Evolutionary conservation across 2,888 invertebrate species (phyloP), one percentile per base, ranked within the genome.

Genomic region (Lithophane socia): DNA sequence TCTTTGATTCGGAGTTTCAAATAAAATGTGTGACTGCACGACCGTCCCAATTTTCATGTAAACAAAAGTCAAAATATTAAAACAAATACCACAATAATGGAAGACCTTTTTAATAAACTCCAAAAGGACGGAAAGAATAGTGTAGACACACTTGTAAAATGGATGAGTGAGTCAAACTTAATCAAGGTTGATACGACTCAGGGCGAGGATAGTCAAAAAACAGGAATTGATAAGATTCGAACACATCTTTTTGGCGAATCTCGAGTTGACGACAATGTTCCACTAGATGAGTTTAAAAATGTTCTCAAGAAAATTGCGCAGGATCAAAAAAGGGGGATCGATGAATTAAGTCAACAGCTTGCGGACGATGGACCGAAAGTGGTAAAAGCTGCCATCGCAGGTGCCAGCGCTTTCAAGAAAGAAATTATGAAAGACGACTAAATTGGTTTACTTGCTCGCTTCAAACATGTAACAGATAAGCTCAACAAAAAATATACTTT

Each of bases 131-230:
- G 92, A 0, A 90, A 92, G 29, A 94, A 93, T 24, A 88, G 85
- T 12, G 91, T 94, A 0, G 92, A 94, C 3, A 91, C 86, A 18
- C 82, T 94, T 0, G 79, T 94, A 0, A 87, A 92, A 74, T 94
- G 94, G 94, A 89, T 95, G 87, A 92, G 93, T 70, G 92, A 93
- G 16, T 91, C 92, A 0, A 93, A 92, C 73, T 72, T 94, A 5
- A 89, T 94, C 4, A 92, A 91, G 9, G 52, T 82, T 18, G 73
- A 52, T 21, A 3, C 42, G 0, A 63, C 37, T 4, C 37, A 16
- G 21, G 16, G 12, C 2, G 12, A 52, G 1, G 85, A 83, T 2
- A 7, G 0, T 3, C 71, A 85, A 0, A 92, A 91, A 0, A 1
- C 61, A 68, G 90, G 87, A 0, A 79, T 90, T 0, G 93, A 94